phyloP scores from a whole-genome alignment of 2,888 invertebrate species.

The Mesochorus sp. region DNA sequence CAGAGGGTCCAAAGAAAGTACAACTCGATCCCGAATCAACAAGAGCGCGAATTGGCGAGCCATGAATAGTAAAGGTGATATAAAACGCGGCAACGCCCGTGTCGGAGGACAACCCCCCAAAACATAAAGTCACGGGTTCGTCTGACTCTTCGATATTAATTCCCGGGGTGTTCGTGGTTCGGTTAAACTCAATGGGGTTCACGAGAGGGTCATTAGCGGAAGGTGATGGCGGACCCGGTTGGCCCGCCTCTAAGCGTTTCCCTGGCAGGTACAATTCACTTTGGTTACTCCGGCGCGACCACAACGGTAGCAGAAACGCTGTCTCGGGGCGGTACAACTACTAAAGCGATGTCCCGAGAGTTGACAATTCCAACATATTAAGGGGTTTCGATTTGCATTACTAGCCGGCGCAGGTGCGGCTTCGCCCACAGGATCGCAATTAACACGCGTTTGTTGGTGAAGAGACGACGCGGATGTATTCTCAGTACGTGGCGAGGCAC shows the following conservation, averaged over 20 bases:
- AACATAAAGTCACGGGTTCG: accelerated
- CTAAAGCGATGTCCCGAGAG: neutral
- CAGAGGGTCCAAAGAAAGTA: neutral
- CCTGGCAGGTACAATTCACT: neutral
- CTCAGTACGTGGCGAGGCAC: too few species aligned
- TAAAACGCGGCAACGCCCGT: neutral
- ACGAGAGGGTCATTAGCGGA: neutral
- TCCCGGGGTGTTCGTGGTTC: too few species aligned
- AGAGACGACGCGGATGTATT: neutral
- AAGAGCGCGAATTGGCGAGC: neutral
- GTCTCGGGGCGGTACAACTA: neutral
- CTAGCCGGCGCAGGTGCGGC: neutral
- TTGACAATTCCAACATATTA: neutral
- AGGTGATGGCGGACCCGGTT: neutral
- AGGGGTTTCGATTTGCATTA: neutral
- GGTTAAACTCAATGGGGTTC: neutral
- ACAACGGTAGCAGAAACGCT: conserved; percentile 1
- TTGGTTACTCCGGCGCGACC: neutral
- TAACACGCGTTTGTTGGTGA: neutral
- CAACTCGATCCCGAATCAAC: conserved; percentile 20
- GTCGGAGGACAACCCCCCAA: too few species aligned
- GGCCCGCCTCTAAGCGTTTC: conserved; percentile 19
- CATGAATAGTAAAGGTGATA: neutral
- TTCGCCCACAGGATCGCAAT: neutral
- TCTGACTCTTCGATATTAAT: too few species aligned